Conservation (phyloP, 1,140 invertebrate genomes). For the Drosophila simulans region DNA sequence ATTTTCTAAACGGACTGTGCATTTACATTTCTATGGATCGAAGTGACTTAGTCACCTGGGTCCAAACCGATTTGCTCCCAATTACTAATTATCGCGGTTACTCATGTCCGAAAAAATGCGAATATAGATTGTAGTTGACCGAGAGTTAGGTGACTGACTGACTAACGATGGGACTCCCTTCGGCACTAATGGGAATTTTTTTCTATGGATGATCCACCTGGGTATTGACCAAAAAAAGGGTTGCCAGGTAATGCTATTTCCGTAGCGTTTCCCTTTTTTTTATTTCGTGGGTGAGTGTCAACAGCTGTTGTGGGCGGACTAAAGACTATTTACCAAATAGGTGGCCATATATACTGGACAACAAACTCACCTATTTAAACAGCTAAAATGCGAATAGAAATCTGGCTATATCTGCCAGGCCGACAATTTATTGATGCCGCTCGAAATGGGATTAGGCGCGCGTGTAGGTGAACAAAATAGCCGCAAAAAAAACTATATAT, state of each 20-base stretch:
- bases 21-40: neutral
- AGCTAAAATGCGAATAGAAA: constrained; percentile 15
- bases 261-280: constrained; percentile 6
- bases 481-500: constrained; percentile 34
- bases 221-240: constrained; percentile 8
- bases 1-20: constrained; percentile 11
- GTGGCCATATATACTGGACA: constrained; percentile 2
- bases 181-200: constrained; percentile 9
- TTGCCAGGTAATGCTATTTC: constrained; percentile 62
- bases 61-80: constrained; percentile 42
- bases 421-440: constrained; percentile 72
- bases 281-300: constrained; percentile 43
- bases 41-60: constrained; percentile 13
- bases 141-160: constrained; percentile 25
- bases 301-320: constrained; percentile 67
- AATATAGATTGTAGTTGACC: constrained; percentile 55
- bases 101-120: constrained; percentile 52
- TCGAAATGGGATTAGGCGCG: constrained; percentile 72
- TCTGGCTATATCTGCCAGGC: constrained; percentile 40
- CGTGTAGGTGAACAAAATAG: constrained; percentile 68
- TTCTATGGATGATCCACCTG: neutral
- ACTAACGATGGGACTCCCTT: constrained; percentile 51
- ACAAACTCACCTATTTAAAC: constrained; percentile 9
- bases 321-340: constrained; percentile 38
- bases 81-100: constrained; percentile 59